Conservation (phyloP, 2,888 invertebrate genomes). For the Apamea sordens region DNA sequence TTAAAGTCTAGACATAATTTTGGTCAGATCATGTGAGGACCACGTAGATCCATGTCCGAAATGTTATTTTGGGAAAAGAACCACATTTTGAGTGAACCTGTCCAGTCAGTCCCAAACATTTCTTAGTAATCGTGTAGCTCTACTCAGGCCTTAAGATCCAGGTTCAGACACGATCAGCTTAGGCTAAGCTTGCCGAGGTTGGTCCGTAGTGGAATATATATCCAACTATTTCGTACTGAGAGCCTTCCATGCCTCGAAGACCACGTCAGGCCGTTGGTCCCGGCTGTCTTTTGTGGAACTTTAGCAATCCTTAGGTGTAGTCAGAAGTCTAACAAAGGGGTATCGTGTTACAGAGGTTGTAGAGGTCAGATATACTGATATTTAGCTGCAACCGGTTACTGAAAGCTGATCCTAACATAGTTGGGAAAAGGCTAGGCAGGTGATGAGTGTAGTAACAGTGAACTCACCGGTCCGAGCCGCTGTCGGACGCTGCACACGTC, state of each 20-base stretch:
- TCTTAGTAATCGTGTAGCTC: not conserved
- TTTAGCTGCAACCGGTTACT: not conserved
- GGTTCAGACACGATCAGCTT: not conserved
- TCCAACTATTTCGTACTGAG: not conserved
- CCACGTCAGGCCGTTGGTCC: not conserved
- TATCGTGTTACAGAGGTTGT: not conserved
- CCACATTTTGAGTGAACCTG: not conserved
- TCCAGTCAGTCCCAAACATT: not conserved
- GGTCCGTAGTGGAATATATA: not conserved
- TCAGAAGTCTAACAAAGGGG: not conserved
- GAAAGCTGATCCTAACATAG: not conserved
- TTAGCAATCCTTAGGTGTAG: not conserved
- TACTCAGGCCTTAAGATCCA: not conserved
- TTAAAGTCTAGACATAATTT: not conserved
- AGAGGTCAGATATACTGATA: not conserved
- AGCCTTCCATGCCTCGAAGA: not conserved
- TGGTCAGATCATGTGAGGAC: not conserved
- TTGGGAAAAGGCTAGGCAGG: not conserved
- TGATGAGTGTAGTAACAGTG: not conserved
- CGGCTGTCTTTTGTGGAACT: not conserved
- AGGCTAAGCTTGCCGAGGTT: not conserved
- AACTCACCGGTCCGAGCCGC: conserved; percentile 85
- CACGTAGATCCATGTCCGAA: not conserved
- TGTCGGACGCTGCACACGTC: conserved; percentile 73
- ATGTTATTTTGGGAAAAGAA: not conserved